Percentiles rank a stretch among this genome's conserved stretches.
Evolutionary conservation across 2,113 vertebrate genomes (phyloP).

Genomic region (Cebus imitator): DNA sequence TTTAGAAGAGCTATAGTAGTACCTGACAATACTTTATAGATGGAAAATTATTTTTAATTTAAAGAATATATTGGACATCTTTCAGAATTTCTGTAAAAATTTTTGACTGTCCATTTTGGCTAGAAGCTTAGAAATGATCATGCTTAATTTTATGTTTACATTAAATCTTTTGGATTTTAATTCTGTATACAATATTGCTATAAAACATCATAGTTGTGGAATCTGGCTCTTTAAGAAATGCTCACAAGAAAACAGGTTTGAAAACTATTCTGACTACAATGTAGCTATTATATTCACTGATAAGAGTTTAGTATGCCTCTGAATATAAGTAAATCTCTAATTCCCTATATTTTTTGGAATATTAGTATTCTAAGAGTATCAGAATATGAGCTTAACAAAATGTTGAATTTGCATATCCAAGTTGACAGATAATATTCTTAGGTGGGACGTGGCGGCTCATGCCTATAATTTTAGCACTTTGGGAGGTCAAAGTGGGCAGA

Average conservation of each 20-base stretch:
- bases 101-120: neutral
- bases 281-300: neutral
- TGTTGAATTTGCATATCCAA: neutral
- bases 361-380: neutral
- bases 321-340: slow-evolving; percentile 10
- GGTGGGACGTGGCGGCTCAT: neutral
- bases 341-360: slow-evolving; percentile 20
- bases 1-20: neutral
- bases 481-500: neutral
- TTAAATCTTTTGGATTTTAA: slow-evolving; percentile 29
- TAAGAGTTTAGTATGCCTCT: slow-evolving; percentile 12
- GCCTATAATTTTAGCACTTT: neutral
- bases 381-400: slow-evolving; percentile 15
- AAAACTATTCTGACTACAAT: slow-evolving; percentile 13
- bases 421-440: neutral
- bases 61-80: neutral
- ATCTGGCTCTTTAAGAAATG: slow-evolving; percentile 21
- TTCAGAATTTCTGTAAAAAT: neutral
- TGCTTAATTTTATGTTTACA: slow-evolving; percentile 23
- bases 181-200: neutral
- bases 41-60: slow-evolving; percentile 57
- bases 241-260: slow-evolving; percentile 24
- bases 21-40: neutral
- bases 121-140: slow-evolving; percentile 36
- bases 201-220: slow-evolving; percentile 36